Conservation (phyloP, 92 coral and sea anemone species). For the Umimayanthus kanabou region DNA sequence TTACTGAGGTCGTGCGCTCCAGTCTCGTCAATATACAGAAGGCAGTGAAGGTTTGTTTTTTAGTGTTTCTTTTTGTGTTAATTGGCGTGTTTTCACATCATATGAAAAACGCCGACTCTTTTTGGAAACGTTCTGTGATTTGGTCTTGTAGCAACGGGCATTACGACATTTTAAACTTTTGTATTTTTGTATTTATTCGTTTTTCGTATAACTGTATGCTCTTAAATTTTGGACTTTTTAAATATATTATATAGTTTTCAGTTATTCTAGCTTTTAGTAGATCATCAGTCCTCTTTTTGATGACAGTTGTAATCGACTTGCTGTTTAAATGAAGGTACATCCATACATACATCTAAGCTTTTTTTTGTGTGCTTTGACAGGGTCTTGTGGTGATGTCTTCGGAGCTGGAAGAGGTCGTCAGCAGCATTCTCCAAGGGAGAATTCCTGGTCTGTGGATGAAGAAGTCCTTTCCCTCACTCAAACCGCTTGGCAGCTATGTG, state of each 20-base stretch:
- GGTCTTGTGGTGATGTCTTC: constrained; percentile 99
- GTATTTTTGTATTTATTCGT: no score
- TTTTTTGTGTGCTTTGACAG: constrained; percentile 36
- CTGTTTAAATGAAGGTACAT: no score
- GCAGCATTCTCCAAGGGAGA: constrained; percentile 84
- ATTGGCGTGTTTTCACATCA: not conserved
- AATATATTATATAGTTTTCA: no score
- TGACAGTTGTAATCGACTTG: no score
- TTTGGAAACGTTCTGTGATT: not conserved
- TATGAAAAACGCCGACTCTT: not conserved
- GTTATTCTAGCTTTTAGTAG: no score
- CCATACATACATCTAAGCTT: no score
- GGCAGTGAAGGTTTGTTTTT: constrained; percentile 85
- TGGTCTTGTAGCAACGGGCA: not conserved
- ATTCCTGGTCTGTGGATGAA: constrained; percentile 99
- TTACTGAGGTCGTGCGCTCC: constrained; percentile 91
- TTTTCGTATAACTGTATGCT: no score
- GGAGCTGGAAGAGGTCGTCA: constrained; percentile 92
- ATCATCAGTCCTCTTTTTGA: no score
- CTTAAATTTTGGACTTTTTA: no score
- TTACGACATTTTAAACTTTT: no score
- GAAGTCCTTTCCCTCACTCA: constrained; percentile 95
- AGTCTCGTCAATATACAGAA: constrained; percentile 94
- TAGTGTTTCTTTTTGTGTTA: constrained; percentile 28
- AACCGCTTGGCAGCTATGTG: constrained; percentile 96